Conservation (phyloP, 30 jellyfish, hydroid and myxozoan genomes). For the Aurelia coerulea region DNA sequence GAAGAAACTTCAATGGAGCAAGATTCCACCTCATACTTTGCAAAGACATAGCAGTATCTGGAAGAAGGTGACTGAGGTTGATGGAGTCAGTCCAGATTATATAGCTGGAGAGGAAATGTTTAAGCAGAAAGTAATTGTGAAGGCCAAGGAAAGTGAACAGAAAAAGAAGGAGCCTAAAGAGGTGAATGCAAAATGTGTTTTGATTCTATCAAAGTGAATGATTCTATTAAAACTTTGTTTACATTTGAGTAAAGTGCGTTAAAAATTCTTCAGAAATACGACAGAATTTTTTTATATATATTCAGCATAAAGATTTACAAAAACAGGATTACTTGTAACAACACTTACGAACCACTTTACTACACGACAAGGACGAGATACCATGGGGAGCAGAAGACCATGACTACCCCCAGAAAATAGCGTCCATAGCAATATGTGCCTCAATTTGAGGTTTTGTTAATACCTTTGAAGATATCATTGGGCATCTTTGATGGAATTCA, state of each 20-base stretch:
- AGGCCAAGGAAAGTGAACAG: slow-evolving; percentile 61
- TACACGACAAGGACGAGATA: too few relatives aligned
- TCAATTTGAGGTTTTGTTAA: too few relatives aligned
- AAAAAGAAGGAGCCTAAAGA: slow-evolving; percentile 84
- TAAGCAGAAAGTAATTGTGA: slow-evolving; percentile 56
- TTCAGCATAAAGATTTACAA: too few relatives aligned
- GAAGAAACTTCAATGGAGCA: slow-evolving; percentile 96
- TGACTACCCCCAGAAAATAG: too few relatives aligned
- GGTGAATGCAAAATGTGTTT: slow-evolving; percentile 41
- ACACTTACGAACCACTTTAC: too few relatives aligned
- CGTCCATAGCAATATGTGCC: too few relatives aligned
- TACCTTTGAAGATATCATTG: too few relatives aligned
- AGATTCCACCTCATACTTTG: slow-evolving; percentile 87
- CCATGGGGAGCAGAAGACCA: too few relatives aligned
- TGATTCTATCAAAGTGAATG: not conserved
- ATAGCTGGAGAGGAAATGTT: slow-evolving; percentile 77
- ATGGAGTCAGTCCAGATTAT: slow-evolving; percentile 87
- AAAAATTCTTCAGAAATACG: not conserved
- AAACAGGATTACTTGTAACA: too few relatives aligned
- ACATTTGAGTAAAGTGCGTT: too few relatives aligned
- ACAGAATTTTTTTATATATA: too few relatives aligned
- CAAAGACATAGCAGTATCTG: slow-evolving; percentile 84
- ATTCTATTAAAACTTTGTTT: not conserved
- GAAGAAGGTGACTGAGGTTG: slow-evolving; percentile 82
- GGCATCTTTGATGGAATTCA: too few relatives aligned